Conservation (phyloP, 1,140 invertebrate species). For the Brachionus manjavacas region DNA sequence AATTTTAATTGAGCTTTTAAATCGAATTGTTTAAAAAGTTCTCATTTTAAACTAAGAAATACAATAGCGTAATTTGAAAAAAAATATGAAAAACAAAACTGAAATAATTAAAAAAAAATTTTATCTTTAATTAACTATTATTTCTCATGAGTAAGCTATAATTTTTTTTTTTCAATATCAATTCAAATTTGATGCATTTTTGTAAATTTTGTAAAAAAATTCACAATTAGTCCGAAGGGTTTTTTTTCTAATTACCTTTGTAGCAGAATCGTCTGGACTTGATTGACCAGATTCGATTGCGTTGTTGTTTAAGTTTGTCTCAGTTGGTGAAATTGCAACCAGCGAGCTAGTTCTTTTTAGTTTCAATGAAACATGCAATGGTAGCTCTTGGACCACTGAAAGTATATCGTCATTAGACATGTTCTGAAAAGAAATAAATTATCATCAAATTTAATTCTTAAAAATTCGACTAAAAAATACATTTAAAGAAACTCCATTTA, state of each 20-base stretch:
- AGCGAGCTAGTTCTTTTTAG: not conserved
- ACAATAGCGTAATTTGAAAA: too few relatives aligned
- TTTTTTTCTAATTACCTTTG: not conserved
- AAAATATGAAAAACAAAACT: too few relatives aligned
- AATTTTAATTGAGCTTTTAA: too few relatives aligned
- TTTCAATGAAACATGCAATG: constrained; percentile 16
- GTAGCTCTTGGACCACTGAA: constrained; percentile 12
- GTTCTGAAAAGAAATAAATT: not conserved
- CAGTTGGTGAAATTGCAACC: not conserved
- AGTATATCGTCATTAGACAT: constrained; percentile 29
- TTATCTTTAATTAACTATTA: too few relatives aligned
- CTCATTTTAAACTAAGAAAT: too few relatives aligned
- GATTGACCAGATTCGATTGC: constrained; percentile 10
- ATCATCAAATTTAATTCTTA: not conserved
- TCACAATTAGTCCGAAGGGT: too few relatives aligned
- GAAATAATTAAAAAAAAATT: too few relatives aligned
- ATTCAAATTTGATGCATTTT: too few relatives aligned
- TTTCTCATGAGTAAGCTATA: too few relatives aligned
- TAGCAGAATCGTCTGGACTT: not conserved
- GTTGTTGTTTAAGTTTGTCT: not conserved
- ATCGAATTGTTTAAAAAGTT: too few relatives aligned
- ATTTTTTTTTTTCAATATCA: too few relatives aligned
- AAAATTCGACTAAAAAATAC: not conserved
- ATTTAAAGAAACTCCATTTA: constrained; percentile 21
- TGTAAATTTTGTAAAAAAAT: too few relatives aligned